Evolutionary conservation across 2,113 vertebrate species (phyloP).

Genomic region (Catharus bicknelli): DNA sequence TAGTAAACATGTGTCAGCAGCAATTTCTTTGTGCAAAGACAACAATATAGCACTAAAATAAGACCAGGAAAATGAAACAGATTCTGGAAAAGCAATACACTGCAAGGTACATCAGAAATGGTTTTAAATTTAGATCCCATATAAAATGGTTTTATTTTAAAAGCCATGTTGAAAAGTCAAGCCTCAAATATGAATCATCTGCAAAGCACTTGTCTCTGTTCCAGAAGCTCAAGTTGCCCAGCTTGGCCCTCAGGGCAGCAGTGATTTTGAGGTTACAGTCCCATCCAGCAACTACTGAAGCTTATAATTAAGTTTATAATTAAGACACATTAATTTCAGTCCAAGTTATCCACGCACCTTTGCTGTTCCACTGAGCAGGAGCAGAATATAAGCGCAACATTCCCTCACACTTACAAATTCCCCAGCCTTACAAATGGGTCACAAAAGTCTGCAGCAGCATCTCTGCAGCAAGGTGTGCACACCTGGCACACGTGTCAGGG

Average conservation of each 20-base stretch:
- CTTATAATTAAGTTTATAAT: not conserved
- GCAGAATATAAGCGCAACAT: not conserved
- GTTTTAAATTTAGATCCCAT: not conserved
- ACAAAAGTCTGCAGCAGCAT: not conserved
- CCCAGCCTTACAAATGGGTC: not conserved
- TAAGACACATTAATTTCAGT: not conserved
- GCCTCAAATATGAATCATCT: not conserved
- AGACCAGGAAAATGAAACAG: not conserved
- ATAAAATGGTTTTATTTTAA: not conserved
- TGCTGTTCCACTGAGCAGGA: not conserved
- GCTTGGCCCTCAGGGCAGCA: not conserved
- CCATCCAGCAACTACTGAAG: not conserved
- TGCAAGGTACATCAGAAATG: not conserved
- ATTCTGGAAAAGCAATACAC: not conserved
- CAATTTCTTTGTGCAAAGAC: not conserved
- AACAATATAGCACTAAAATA: not conserved
- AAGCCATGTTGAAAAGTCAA: not conserved
- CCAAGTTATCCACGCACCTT: not conserved
- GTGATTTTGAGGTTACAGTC: not conserved
- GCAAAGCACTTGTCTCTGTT: not conserved
- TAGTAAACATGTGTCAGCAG: not conserved
- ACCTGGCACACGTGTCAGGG: rapidly evolving
- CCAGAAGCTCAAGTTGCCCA: not conserved
- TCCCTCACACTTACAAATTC: not conserved
- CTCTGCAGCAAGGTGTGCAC: not conserved